Evolutionary conservation across 1,140 invertebrate species (phyloP).

Genomic region (Nylanderia fulva): DNA sequence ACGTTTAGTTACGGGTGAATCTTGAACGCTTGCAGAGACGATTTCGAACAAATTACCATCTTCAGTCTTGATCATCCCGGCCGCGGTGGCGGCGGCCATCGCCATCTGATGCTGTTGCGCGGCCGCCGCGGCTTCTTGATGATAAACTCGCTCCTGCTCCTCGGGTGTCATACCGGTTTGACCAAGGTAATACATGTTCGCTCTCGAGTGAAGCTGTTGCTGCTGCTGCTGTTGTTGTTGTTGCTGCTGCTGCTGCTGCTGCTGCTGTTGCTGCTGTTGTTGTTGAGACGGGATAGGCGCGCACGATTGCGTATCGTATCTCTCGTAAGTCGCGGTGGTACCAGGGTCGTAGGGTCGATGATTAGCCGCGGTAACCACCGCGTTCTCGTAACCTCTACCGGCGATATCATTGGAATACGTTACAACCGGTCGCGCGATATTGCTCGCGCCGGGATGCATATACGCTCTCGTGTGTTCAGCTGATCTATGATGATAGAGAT

Average conservation of each 20-base stretch:
- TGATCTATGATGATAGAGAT: constrained; percentile 83
- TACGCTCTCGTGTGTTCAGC: constrained; percentile 83
- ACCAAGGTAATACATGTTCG: constrained; percentile 87
- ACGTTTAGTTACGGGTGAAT: constrained; percentile 14
- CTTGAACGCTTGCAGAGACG: not conserved
- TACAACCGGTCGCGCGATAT: constrained; percentile 88
- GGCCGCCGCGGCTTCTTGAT: constrained; percentile 86
- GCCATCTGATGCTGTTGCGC: constrained; percentile 88
- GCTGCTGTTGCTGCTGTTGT: constrained; percentile 87
- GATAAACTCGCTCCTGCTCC: constrained; percentile 88
- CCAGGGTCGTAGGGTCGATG: constrained; percentile 88
- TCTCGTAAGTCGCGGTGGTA: constrained; percentile 89
- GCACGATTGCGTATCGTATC: constrained; percentile 89
- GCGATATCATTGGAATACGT: constrained; percentile 88
- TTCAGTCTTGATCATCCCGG: constrained; percentile 89
- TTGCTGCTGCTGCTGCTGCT: constrained; percentile 87
- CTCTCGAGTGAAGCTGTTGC: constrained; percentile 85
- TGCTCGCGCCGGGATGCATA: constrained; percentile 81
- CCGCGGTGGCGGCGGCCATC: constrained; percentile 85
- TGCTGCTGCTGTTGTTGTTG: constrained; percentile 88
- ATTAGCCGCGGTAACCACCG: constrained; percentile 85
- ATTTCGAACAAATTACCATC: constrained; percentile 77
- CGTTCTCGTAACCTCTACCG: constrained; percentile 88
- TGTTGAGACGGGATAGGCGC: constrained; percentile 87
- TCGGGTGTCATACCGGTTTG: constrained; percentile 85